Base-by-base conservation (phyloP, 2,888 invertebrate genomes). In the Lampropteryx suffumata region DNA sequence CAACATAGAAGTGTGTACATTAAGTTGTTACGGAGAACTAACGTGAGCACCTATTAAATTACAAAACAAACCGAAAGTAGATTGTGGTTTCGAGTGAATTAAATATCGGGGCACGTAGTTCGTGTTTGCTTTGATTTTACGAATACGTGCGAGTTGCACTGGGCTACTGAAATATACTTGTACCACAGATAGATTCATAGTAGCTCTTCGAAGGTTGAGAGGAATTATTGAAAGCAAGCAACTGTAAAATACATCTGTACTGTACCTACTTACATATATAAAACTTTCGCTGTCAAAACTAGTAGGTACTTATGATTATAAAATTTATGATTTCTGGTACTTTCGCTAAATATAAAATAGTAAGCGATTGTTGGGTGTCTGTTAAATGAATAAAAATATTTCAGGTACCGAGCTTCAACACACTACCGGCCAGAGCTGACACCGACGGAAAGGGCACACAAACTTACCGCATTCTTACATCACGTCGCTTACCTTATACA, bases 361-460 rank as follows among this genome's bases (percentile, higher is more conserved):
- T 4, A 17, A 3, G 17, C 4, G 17, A 17, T 17, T 6, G 24
- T 24, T 24, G 7, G 7, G 24, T 24, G 5, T 24, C 3, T 24
- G 5, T n/a, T n/a, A 24, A 24, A 7, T 24, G 12, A 24, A 26
- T 42, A n/a, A n/a, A 28, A 9, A 14, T 11, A 33, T 39, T 44
- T 34, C 73, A 93, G 95, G 76, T 98, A 98, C 76, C 94, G 98
- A 45, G 97, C 99, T 33, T 97, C 98, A 17, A 97, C 97, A 0
- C 97, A 97, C 79, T 98, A 98, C 88, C 93, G 97, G 69, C 97
- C 98, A 13, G 98, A 98, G 77, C 89, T 98, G 45, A 95, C 96
- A 61, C 97, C 98, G 14, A 95, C 96, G 34, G 98, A 99, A 80
- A 92, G 98, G 50, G 97, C 98, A 1, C 97, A 97, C 76, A 94